These are phyloP conservation scores for Eupsilia transversa DNA, from an alignment of 2,888 invertebrate genomes.

Conservation along the genomic window DNA sequence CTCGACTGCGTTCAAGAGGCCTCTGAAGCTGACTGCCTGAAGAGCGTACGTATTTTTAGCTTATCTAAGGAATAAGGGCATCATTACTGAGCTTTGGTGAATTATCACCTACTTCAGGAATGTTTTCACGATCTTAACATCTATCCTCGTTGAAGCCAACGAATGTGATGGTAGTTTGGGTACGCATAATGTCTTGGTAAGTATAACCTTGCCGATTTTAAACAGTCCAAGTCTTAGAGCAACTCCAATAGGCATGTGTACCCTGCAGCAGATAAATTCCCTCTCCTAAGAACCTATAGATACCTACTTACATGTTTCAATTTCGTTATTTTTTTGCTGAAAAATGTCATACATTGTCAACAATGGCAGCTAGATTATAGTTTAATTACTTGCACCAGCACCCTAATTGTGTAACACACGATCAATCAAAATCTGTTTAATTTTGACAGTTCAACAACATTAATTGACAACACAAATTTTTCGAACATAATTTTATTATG, in stretches of 20 bases:
- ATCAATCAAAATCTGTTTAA: too few species aligned
- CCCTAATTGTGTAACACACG: too few species aligned
- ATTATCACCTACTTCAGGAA: slow-evolving; percentile 7
- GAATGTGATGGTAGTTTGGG: background rate
- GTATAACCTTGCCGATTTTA: background rate
- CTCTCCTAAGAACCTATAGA: background rate
- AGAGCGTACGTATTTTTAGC: slow-evolving; percentile 83
- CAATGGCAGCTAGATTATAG: background rate
- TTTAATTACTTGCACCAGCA: background rate
- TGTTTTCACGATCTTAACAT: background rate
- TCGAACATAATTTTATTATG: too few species aligned
- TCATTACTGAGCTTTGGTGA: slow-evolving; percentile 26
- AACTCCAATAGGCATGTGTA: background rate
- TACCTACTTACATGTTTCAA: background rate
- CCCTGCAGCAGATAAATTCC: background rate
- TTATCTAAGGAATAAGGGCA: slow-evolving; percentile 9
- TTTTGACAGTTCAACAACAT: too few species aligned
- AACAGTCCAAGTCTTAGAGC: background rate
- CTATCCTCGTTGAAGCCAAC: background rate
- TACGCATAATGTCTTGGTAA: background rate
- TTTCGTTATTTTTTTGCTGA: background rate
- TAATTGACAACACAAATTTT: too few species aligned
- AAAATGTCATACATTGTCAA: background rate
- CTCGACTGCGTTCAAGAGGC: slow-evolving; percentile 94
- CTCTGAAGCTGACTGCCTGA: slow-evolving; percentile 92